Evolutionary conservation across 1,140 invertebrate genomes (phyloP).

Genomic region (Diabrotica virgifera): DNA sequence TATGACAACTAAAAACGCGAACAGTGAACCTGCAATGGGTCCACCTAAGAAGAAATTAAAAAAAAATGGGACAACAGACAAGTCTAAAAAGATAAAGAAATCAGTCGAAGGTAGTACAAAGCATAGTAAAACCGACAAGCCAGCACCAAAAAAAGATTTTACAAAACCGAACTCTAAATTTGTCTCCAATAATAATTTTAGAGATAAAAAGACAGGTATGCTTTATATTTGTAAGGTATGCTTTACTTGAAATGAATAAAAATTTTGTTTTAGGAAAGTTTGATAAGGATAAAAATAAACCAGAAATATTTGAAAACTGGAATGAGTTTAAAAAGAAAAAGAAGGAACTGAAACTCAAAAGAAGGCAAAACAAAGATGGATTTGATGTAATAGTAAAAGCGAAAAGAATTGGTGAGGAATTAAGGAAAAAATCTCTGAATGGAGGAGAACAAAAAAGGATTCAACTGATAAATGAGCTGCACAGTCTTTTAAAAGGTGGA

Average conservation of each 20-base stretch:
- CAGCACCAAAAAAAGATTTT: constrained; percentile 18
- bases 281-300: constrained; percentile 11
- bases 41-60: constrained; percentile 8
- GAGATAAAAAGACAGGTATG: no score
- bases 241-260: constrained; percentile 1
- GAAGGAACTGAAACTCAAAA: constrained; percentile 62
- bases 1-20: not conserved
- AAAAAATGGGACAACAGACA: not conserved
- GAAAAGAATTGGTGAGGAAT: constrained; percentile 75
- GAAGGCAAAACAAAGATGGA: constrained; percentile 58
- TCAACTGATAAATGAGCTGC: constrained; percentile 68
- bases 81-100: not conserved
- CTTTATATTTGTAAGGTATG: no score
- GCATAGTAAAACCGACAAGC: constrained; percentile 25
- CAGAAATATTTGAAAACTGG: constrained; percentile 59
- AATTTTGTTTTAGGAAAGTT: constrained; percentile 5
- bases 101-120: constrained; percentile 12
- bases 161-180: constrained; percentile 22
- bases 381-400: constrained; percentile 67
- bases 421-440: constrained; percentile 60
- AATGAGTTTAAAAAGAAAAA: constrained; percentile 69
- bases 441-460: constrained; percentile 60
- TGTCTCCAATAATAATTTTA: not conserved
- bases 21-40: not conserved
- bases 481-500: constrained; percentile 60